Evolutionary conservation across 2,888 invertebrate species (phyloP), one percentile per base, ranked within the genome.

Genomic region (Odontothrips loti): DNA sequence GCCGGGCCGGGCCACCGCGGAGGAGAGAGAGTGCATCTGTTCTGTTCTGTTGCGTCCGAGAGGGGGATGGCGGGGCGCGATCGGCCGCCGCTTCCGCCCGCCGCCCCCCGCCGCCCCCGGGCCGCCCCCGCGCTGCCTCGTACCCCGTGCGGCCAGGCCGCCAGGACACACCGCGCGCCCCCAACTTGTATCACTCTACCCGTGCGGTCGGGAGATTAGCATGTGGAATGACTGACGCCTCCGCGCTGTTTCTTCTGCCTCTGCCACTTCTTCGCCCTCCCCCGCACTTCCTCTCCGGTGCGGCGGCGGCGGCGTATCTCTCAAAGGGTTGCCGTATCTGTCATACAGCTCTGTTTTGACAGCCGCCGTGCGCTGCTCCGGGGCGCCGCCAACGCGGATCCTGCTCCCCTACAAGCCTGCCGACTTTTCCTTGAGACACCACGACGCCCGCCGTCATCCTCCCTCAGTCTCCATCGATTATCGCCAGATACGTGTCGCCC

Each of bases 211-310:
- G 12, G 27, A 75, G 68, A 75, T 75, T 75, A 75, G 68, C 68
- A 75, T 75, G 68, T 27, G 68, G 68, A 75, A 75, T 27, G 68
- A 75, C 68, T 75, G 58, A 58, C 58, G 58, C 58, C 58, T n/a
- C 58, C n/a, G 51, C 51, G 58, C 58, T 58, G 10, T n/a, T 58
- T 58, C 58, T 58, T 17, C 58, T 58, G 6, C 58, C 58, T 17
- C 58, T 17, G 15, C 51, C 17, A 58, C 58, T 58, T 58, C 15
- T 58, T 58, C 58, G 51, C 51, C 51, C 10, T 43, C 34, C 34
- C 6, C 34, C 34, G 34, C 34, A 43, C 34, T 43, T 58, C 58
- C 20, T 58, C 58, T 15, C 34, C 58, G 51, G n/a, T n/a, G n/a
- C n/a, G n/a, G n/a, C n/a, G n/a, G 20, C 51, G 9, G 58, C 58